Evolutionary conservation across 2,888 invertebrate species (phyloP).

Genomic region (Drosophila neotestacea): DNA sequence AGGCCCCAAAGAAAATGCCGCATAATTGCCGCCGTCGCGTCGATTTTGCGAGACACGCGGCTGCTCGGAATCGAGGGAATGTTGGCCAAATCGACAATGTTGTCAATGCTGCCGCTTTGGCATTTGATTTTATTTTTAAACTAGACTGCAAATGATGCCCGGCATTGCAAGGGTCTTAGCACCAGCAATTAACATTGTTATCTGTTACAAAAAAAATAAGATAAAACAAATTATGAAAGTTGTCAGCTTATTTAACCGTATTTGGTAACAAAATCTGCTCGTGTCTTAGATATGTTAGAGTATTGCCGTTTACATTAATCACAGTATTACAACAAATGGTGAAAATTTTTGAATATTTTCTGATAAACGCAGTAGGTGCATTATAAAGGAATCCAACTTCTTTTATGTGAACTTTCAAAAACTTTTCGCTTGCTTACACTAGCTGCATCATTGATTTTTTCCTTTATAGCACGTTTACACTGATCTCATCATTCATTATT

Average conservation of each 20-base stretch:
- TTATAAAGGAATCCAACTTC: no score
- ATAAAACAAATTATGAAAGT: conserved; percentile 17
- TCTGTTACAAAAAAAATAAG: conserved; percentile 1
- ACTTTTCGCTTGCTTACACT: no score
- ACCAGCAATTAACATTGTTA: conserved; percentile 43
- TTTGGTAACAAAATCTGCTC: conserved; percentile 6
- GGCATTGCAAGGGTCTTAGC: conserved; percentile 47
- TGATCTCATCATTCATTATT: no score
- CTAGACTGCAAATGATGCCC: conserved; percentile 67
- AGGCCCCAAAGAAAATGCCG: conserved; percentile 73
- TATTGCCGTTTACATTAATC: background rate
- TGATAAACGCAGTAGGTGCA: no score
- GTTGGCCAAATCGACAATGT: conserved; percentile 75
- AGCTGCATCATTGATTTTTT: no score
- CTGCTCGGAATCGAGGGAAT: conserved; percentile 25
- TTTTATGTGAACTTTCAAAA: no score
- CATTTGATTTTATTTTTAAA: conserved; percentile 77
- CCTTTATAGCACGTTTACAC: no score
- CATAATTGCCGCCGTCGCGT: conserved; percentile 68
- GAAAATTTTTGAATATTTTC: no score
- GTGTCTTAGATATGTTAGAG: background rate
- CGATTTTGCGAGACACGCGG: conserved; percentile 7
- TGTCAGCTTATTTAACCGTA: conserved; percentile 13
- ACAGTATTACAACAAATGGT: background rate
- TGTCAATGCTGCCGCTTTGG: conserved; percentile 75